Base-by-base conservation (phyloP, 2,113 vertebrate species). In the Cryptomyrus ogoouensis region DNA sequence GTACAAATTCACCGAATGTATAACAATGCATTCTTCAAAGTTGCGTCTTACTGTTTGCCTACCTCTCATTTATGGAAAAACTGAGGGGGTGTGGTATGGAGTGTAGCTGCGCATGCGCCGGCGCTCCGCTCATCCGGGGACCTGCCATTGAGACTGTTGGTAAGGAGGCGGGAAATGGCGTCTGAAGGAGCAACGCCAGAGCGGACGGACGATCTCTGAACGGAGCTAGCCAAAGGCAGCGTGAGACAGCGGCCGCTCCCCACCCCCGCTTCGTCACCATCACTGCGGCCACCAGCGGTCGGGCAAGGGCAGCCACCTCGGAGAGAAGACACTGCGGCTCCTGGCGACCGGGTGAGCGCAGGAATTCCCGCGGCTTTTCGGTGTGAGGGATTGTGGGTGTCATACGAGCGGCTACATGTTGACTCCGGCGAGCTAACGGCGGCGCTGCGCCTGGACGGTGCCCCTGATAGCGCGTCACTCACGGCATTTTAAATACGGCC, bases 101-200 rank as follows among this genome's bases (percentile, higher is more conserved):
- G 53, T 83, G 27, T 49, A 39, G 1, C 90, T 86, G 91, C 94
- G 94, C 95, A 91, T 95, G 95, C 95, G 94, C 95, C 93, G 15
- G n/a, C 6, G 31, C 90, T 91, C 95, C 94, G 94, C 95, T 95
- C 96, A 97, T 97, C 97, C 97, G 97, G 97, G 97, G 97, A 96
- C 94, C 95, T 95, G 94, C 94, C 87, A 92, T 90, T 89, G 90
- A 92, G 94, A 96, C 96, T 95, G 96, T 44, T 96, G 96, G 97
- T 97, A 97, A 92, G 92, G 95, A 96, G 98, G 98, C 97, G 98
- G 97, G 98, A 98, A 98, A 98, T 98, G 97, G 98, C 97, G 98
- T 96, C 97, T 95, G 96, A 95, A 94, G 95, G 96, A 96, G 95
- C 96, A 95, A 94, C 96, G 94, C 95, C 94, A 93, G 93, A 94